Conservation (phyloP, 2,888 invertebrate species). For the Leuctra nigra region DNA sequence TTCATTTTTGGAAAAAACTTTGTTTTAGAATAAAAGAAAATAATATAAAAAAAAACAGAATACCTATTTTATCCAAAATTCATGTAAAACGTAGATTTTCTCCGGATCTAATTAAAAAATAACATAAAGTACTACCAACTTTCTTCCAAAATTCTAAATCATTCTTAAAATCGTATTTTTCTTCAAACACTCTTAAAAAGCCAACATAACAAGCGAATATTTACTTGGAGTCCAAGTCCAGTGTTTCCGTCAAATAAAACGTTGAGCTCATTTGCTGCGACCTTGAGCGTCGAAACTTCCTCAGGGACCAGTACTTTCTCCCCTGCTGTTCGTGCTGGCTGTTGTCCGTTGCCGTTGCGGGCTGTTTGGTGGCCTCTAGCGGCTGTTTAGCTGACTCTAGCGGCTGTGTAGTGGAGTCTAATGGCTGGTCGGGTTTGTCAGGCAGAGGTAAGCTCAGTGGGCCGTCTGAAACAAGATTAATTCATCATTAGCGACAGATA, state of each 20-base stretch:
- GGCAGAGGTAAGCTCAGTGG: neutral
- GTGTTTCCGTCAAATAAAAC: constrained; percentile 63
- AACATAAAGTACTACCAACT: too few species aligned
- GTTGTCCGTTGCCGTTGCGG: constrained; percentile 28
- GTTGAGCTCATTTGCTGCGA: constrained; percentile 56
- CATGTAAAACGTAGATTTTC: too few species aligned
- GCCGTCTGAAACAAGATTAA: neutral
- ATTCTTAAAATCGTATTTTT: too few species aligned
- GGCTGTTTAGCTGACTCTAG: neutral
- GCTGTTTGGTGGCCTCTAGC: constrained; percentile 18
- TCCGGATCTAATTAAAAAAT: too few species aligned
- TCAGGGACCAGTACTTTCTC: constrained; percentile 50
- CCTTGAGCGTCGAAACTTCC: constrained; percentile 54
- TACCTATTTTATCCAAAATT: too few species aligned
- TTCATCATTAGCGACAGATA: too few species aligned
- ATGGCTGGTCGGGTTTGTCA: constrained; percentile 13
- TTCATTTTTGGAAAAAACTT: too few species aligned
- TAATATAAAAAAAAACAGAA: too few species aligned
- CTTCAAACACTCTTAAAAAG: too few species aligned
- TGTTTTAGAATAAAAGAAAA: too few species aligned
- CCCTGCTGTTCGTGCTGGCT: constrained; percentile 20
- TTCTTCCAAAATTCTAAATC: too few species aligned
- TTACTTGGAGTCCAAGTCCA: constrained; percentile 50
- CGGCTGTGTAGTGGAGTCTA: too few species aligned
- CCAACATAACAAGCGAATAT: neutral